These are phyloP conservation scores for Ictalurus punctatus DNA, from an alignment of 2,113 vertebrate species.

Conservation along the genomic window DNA sequence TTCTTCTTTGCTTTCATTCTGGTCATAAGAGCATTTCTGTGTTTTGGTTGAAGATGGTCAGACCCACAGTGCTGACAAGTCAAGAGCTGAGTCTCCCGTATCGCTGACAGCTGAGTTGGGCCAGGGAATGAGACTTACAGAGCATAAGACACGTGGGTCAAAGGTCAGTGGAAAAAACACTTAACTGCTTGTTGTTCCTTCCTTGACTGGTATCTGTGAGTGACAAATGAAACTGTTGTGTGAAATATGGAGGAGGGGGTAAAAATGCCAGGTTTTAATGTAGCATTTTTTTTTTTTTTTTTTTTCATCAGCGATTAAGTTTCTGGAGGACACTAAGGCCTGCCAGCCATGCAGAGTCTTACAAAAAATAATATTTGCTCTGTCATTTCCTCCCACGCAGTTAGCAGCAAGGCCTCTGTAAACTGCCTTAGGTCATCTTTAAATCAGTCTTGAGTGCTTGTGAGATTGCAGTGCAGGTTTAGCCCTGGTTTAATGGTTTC, in stretches of 20 bases:
- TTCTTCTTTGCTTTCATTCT: no score
- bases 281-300: background rate
- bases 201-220: conserved; percentile 62
- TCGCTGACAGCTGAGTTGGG: conserved; percentile 62
- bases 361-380: conserved; percentile 50
- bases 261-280: conserved; percentile 55
- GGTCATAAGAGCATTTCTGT: background rate
- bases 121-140: conserved; percentile 45
- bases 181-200: conserved; percentile 66
- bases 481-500: conserved; percentile 13
- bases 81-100: conserved; percentile 47
- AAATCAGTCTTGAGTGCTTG: background rate
- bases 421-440: conserved; percentile 36
- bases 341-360: conserved; percentile 16
- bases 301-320: conserved; percentile 52
- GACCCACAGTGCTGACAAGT: conserved; percentile 58
- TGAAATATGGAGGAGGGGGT: conserved; percentile 46
- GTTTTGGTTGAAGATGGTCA: background rate
- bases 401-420: conserved; percentile 38
- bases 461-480: background rate
- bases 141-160: conserved; percentile 55
- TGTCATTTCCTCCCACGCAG: conserved; percentile 12
- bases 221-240: conserved; percentile 62
- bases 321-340: conserved; percentile 45
- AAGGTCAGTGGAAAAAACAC: conserved; percentile 63